Conservation (phyloP, 2,888 invertebrate genomes). For the Athripsodes cinereus region DNA sequence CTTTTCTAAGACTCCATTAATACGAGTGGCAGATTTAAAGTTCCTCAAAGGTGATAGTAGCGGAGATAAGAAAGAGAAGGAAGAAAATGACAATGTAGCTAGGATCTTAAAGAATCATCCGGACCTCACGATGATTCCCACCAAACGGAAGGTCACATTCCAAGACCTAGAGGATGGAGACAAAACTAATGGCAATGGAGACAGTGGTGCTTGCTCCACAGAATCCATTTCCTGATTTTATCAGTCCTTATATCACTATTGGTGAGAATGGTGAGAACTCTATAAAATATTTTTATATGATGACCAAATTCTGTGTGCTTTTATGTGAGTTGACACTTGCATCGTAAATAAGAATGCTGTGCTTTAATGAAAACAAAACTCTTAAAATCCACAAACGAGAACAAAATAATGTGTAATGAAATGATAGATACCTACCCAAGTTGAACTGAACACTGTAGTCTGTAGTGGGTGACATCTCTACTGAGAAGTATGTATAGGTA, state of each 20-base stretch:
- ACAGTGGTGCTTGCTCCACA: not conserved
- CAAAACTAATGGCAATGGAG: constrained; percentile 9
- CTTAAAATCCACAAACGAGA: too few species aligned
- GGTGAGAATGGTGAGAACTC: not conserved
- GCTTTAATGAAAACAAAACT: too few species aligned
- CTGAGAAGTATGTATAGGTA: too few species aligned
- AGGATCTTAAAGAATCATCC: constrained; percentile 9
- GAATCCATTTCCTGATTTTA: constrained; percentile 5
- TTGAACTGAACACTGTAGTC: too few species aligned
- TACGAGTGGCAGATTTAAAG: constrained; percentile 43
- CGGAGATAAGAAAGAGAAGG: not conserved
- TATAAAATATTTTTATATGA: not conserved
- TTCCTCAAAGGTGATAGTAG: constrained; percentile 33
- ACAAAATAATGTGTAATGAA: too few species aligned
- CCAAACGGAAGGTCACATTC: constrained; percentile 24
- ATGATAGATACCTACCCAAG: too few species aligned
- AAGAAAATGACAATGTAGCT: not conserved
- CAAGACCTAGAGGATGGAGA: constrained; percentile 8
- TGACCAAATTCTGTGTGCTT: not conserved
- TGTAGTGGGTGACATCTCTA: too few species aligned
- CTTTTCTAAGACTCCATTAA: constrained; percentile 38
- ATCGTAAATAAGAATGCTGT: too few species aligned
- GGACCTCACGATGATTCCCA: constrained; percentile 19
- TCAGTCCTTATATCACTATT: not conserved
- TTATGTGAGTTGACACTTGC: not conserved